These are phyloP conservation scores for Zelleria hepariella DNA, from an alignment of 2,888 invertebrate genomes.

Conservation along the genomic window DNA sequence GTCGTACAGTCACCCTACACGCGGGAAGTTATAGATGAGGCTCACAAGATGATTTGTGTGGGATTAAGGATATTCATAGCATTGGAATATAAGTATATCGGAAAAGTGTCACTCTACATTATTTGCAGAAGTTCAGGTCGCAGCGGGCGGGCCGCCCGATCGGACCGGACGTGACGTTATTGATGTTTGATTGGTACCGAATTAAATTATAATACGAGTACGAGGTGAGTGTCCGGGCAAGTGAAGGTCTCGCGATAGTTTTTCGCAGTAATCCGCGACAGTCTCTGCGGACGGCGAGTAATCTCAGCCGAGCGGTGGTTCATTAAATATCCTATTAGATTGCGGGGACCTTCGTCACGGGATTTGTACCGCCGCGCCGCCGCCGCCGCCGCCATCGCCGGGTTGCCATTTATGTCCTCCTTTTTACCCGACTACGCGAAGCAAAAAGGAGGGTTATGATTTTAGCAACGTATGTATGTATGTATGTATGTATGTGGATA, in stretches of 20 bases:
- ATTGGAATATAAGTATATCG: neutral
- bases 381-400: constrained; percentile 5
- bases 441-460: too few relatives aligned
- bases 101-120: neutral
- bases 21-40: neutral
- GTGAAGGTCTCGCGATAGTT: neutral
- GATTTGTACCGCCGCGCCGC: neutral
- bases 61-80: neutral
- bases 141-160: neutral
- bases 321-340: neutral
- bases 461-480: too few relatives aligned
- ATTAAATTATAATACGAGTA: neutral
- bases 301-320: neutral
- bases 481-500: too few relatives aligned
- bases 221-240: neutral
- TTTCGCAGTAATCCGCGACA: neutral
- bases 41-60: too few relatives aligned
- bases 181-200: neutral
- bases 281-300: neutral
- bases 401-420: too few relatives aligned
- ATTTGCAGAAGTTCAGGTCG: neutral
- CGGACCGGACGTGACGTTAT: neutral
- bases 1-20: too few relatives aligned
- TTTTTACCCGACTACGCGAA: too few relatives aligned
- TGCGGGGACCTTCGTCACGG: neutral